Evolutionary conservation across 2,113 vertebrate genomes (phyloP).

Genomic region (Malurus alboscapulatus): DNA sequence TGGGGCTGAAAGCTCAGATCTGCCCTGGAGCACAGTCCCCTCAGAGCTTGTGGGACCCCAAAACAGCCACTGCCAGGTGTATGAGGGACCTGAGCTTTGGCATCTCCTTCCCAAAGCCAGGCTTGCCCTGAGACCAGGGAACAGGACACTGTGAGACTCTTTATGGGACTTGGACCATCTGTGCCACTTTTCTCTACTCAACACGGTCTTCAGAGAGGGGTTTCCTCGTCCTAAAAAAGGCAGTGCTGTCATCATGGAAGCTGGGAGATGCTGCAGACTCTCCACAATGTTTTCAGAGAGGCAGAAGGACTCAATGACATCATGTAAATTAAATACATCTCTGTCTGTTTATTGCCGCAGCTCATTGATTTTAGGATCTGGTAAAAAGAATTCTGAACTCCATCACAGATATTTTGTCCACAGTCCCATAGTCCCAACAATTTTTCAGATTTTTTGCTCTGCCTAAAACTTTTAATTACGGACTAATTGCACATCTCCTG

Average conservation of each 20-base stretch:
- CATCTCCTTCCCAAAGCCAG: not conserved
- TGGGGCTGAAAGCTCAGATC: not conserved
- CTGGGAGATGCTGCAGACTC: not conserved
- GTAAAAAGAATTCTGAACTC: not conserved
- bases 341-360: not conserved
- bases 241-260: not conserved
- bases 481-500: not conserved
- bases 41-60: not conserved
- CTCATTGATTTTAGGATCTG: not conserved
- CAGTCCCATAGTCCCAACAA: not conserved
- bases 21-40: rapidly evolving
- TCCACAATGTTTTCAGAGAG: not conserved
- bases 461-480: not conserved
- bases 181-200: rapidly evolving
- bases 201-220: not conserved
- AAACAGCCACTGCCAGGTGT: not conserved
- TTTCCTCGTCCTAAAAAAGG: not conserved
- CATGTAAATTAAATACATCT: not conserved
- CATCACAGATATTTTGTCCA: not conserved
- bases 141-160: rapidly evolving
- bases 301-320: not conserved
- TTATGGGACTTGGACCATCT: not conserved
- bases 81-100: not conserved
- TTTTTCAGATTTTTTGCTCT: not conserved
- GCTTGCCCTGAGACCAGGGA: not conserved